Percentiles rank a stretch among this genome's conserved stretches.
Conservation (phyloP, 2,113 vertebrate species). For the Steatornis caripensis region DNA sequence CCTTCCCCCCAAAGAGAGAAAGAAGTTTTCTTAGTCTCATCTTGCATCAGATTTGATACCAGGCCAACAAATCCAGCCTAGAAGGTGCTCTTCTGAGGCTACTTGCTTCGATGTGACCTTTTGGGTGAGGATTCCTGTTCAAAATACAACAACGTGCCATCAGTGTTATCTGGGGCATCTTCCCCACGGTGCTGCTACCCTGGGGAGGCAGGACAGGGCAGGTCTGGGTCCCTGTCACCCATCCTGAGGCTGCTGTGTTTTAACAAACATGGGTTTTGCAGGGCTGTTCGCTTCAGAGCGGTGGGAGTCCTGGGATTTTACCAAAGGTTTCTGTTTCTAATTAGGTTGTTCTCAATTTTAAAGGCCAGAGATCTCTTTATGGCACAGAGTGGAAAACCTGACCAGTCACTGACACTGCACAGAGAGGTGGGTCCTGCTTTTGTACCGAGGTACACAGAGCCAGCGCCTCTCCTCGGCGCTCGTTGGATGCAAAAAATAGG, state of each 20-base stretch:
- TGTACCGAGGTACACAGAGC: neutral
- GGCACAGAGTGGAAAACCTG: slow-evolving; percentile 13
- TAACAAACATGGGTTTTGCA: neutral
- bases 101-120: neutral
- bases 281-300: neutral
- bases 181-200: neutral
- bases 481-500: neutral
- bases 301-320: neutral
- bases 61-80: neutral
- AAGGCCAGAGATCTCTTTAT: neutral
- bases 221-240: neutral
- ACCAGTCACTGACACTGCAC: neutral
- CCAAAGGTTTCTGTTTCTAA: slow-evolving; percentile 31
- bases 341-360: slow-evolving; percentile 2
- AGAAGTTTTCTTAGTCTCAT: slow-evolving; percentile 6
- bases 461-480: neutral
- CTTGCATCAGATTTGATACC: slow-evolving; percentile 7
- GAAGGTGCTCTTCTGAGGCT: neutral
- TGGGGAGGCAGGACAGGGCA: neutral
- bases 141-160: rapidly evolving
- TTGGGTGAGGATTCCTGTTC: neutral
- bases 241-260: neutral
- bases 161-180: neutral
- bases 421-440: neutral
- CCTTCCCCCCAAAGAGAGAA: neutral